Conservation (phyloP, 1,140 invertebrate genomes). For the Drosophila guanche region DNA sequence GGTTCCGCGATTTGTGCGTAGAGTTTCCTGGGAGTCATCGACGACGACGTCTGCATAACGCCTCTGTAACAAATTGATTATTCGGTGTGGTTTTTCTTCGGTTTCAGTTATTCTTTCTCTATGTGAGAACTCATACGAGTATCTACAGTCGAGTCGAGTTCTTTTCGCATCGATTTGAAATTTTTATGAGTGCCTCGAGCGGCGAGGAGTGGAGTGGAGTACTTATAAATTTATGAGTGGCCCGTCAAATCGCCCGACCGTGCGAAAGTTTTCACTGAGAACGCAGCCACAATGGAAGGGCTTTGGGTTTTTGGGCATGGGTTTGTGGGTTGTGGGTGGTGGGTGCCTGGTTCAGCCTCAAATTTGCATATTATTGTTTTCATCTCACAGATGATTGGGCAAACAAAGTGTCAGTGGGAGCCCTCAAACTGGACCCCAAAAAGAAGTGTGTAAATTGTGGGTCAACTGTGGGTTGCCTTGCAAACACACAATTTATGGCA, state of each 20-base stretch:
- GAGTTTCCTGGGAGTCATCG: constrained; percentile 17
- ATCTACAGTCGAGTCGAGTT: background rate
- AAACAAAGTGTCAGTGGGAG: constrained; percentile 13
- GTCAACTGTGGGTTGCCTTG: background rate
- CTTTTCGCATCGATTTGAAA: constrained; percentile 64
- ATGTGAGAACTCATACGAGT: background rate
- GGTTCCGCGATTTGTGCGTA: constrained; percentile 65
- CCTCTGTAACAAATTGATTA: constrained; percentile 81
- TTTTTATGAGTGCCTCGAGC: constrained; percentile 60
- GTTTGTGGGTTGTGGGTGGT: background rate
- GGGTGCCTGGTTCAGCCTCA: constrained; percentile 12
- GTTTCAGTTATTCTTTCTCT: constrained; percentile 15
- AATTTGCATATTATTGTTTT: constrained; percentile 45
- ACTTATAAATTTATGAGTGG: constrained; percentile 80
- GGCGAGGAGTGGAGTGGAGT: constrained; percentile 20
- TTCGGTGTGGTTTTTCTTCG: constrained; percentile 66
- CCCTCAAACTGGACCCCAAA: background rate
- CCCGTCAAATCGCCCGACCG: constrained; percentile 57
- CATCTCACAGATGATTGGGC: constrained; percentile 47
- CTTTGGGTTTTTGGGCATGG: background rate
- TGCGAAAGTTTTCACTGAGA: constrained; percentile 68
- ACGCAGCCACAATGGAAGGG: constrained; percentile 5
- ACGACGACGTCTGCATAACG: constrained; percentile 45
- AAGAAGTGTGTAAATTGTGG: background rate
- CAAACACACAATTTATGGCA: too few species aligned